Conservation (phyloP, 2,113 vertebrate genomes). For the Malurus elegans region DNA sequence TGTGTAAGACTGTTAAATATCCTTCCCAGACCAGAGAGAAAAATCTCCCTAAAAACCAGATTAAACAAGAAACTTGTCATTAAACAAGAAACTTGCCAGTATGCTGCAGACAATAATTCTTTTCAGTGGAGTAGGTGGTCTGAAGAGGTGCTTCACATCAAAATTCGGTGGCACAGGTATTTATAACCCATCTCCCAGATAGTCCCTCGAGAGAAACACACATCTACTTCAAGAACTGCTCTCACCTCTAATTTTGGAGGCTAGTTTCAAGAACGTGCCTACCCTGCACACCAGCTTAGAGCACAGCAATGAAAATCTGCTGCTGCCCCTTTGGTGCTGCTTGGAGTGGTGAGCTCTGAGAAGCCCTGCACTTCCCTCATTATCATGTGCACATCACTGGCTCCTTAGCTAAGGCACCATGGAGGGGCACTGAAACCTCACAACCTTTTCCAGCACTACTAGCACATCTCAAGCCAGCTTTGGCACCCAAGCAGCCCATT, state of each 20-base stretch:
- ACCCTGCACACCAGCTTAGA: neutral
- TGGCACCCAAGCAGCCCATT: neutral
- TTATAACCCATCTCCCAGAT: neutral
- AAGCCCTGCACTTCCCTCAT: neutral
- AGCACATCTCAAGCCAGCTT: neutral
- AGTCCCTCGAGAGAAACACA: neutral
- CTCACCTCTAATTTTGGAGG: neutral
- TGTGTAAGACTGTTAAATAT: neutral
- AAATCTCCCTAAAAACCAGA: neutral
- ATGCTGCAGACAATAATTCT: neutral
- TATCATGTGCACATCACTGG: neutral
- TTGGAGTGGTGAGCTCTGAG: neutral
- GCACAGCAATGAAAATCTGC: neutral
- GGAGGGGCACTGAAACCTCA: neutral
- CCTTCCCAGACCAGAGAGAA: neutral
- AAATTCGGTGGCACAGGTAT: rapidly evolving
- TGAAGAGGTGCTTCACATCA: neutral
- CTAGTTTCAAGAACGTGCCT: neutral
- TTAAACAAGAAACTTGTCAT: neutral
- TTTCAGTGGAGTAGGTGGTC: neutral
- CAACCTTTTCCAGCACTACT: neutral
- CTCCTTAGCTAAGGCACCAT: neutral
- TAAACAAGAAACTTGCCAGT: neutral
- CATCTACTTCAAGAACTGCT: neutral
- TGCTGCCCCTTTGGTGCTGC: neutral